These are phyloP conservation scores for Agrochola circellaris DNA, from an alignment of 2,888 invertebrate species.

Conservation along the genomic window DNA sequence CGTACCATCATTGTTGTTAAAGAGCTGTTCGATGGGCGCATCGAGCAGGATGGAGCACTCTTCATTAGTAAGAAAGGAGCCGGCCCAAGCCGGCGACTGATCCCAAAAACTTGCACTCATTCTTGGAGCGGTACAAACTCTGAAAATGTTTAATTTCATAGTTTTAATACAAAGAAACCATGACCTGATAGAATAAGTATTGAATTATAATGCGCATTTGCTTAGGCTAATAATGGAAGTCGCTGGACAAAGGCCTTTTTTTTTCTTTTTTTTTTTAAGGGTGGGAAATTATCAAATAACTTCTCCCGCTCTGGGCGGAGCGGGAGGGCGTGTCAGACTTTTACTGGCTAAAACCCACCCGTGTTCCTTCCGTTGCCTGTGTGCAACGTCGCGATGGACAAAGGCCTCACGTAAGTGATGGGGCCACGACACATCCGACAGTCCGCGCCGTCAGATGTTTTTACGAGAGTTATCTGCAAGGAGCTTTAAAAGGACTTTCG, in stretches of 20 bases:
- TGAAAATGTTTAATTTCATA: conserved; percentile 73
- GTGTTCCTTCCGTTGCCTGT: no score
- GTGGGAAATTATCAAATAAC: no score
- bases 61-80: conserved; percentile 87
- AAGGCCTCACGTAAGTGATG: background rate
- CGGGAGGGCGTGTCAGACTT: no score
- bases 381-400: no score
- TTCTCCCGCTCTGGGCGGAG: no score
- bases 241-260: conserved; percentile 6
- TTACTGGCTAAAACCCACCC: no score
- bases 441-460: background rate
- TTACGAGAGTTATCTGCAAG: background rate
- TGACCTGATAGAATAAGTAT: background rate
- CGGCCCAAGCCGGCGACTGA: conserved; percentile 87
- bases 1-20: conserved; percentile 82
- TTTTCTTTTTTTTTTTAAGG: no score
- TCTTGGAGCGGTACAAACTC: conserved; percentile 75
- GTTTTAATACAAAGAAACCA: conserved; percentile 7
- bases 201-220: background rate
- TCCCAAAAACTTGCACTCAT: conserved; percentile 86
- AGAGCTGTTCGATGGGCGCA: conserved; percentile 85
- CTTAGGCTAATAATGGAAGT: conserved; percentile 1
- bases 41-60: conserved; percentile 88
- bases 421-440: background rate
- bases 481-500: conserved; percentile 4